Base-by-base conservation (phyloP, 2,797 vertebrate genomes). In the Naso thynnoides region DNA sequence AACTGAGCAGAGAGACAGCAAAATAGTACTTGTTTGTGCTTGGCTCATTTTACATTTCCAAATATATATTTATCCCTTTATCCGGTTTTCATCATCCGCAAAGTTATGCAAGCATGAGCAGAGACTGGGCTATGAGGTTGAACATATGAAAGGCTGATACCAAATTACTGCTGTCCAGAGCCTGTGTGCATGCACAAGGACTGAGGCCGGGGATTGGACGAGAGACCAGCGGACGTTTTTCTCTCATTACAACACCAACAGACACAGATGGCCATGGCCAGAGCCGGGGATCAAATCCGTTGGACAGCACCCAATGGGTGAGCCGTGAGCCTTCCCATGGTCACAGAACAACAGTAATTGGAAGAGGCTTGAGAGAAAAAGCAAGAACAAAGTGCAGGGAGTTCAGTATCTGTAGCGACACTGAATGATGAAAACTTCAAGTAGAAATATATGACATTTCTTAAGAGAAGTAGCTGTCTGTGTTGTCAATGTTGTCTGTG, bases 191-290 rank as follows among this genome's bases (percentile, higher is more conserved):
- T 62, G 65, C 62, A 79, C 59, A 47, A 48, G 63, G 60, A 55
- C 61, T 45, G 64, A 70, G 71, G 78, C 80, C 39, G 63, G 60
- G 84, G 74, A 89, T 86, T 83, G 81, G 75, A 87, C 74, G 82
- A 84, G 82, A 64, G 79, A 81, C 81, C 86, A 79, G 88, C 70
- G 66, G 75, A 76, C 50, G 29, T 84, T 83, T 82, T 80, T 69
- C 80, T 83, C 77, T 91, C 79, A 85, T 88, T 89, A 86, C 79
- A 70, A 73, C 27, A 82, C 88, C 86, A 86, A 82, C 70, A 71
- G 83, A 85, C 88, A 89, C 93, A 92, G 91, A 92, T 93, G 92
- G 92, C 84, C 70, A 0, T 53, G 78, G 84, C 72, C 86, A 82
- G 80, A 86, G 84, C 81, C n/a, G 72, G 65, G 86, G 85, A 89